Conservation (phyloP, 2,113 vertebrate genomes). For the Corythaeola cristata region DNA sequence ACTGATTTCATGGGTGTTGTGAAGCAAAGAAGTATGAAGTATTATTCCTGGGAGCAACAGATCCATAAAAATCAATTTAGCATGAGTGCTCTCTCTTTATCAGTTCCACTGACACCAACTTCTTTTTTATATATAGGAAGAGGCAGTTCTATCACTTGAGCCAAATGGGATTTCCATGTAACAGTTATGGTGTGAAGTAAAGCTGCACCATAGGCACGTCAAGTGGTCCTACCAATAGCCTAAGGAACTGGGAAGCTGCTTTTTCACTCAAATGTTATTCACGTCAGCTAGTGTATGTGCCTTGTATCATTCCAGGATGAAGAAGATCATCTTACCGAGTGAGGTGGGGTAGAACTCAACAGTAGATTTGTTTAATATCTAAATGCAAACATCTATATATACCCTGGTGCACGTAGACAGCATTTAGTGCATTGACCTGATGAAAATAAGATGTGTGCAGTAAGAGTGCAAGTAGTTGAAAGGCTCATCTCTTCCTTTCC, state of each 20-base stretch:
- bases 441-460: not conserved
- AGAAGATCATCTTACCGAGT: not conserved
- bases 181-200: not conserved
- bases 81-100: not conserved
- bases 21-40: conserved; percentile 12
- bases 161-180: not conserved
- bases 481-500: not conserved
- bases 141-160: not conserved
- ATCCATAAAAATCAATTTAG: conserved; percentile 30
- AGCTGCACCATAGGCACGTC: not conserved
- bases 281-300: not conserved
- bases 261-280: not conserved
- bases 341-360: not conserved
- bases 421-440: not conserved
- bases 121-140: not conserved
- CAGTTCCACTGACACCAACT: not conserved
- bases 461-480: not conserved
- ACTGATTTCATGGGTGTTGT: conserved; percentile 36
- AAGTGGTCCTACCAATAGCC: not conserved
- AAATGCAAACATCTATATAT: not conserved
- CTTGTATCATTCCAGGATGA: not conserved
- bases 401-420: not conserved
- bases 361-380: not conserved
- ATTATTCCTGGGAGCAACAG: conserved; percentile 1
- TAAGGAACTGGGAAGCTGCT: not conserved